Conservation (phyloP, 2,888 invertebrate species). For the Hydraecia micacea region DNA sequence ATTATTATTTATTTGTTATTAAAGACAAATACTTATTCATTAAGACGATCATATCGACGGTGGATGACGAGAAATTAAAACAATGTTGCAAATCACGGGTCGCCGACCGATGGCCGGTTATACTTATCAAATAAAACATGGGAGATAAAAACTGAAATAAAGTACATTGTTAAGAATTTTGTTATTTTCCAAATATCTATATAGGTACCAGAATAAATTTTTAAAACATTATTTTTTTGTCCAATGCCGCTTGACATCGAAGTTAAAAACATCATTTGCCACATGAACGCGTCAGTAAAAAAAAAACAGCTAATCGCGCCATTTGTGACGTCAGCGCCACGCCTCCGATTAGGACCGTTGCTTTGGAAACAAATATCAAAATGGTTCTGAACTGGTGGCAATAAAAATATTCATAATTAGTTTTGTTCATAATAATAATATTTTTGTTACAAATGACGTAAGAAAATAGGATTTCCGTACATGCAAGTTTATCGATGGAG, state of each 20-base stretch:
- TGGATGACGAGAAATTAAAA: constrained; percentile 63
- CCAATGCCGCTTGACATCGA: constrained; percentile 32
- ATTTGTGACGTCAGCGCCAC: constrained; percentile 76
- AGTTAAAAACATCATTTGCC: constrained; percentile 24
- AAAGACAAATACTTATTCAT: constrained; percentile 41
- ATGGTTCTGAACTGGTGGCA: constrained; percentile 16
- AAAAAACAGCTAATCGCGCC: constrained; percentile 54
- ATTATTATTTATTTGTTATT: not conserved
- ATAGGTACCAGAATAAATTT: constrained; percentile 20
- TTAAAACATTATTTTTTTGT: constrained; percentile 4
- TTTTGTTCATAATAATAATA: constrained; percentile 1
- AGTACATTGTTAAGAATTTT: not conserved
- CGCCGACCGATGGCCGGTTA: constrained; percentile 58
- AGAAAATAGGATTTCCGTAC: constrained; percentile 18
- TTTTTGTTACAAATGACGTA: constrained; percentile 34
- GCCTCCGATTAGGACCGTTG: constrained; percentile 70
- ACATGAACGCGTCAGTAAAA: constrained; percentile 15
- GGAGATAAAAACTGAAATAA: constrained; percentile 23
- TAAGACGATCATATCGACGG: constrained; percentile 34
- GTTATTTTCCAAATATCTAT: constrained; percentile 22
- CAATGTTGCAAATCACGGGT: constrained; percentile 58
- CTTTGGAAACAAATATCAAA: constrained; percentile 53
- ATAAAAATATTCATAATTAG: not conserved
- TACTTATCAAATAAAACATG: constrained; percentile 24
- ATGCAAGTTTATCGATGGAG: constrained; percentile 25